Base-by-base conservation (phyloP, 2,888 invertebrate genomes). In the Pseudolycoriella hygida region DNA sequence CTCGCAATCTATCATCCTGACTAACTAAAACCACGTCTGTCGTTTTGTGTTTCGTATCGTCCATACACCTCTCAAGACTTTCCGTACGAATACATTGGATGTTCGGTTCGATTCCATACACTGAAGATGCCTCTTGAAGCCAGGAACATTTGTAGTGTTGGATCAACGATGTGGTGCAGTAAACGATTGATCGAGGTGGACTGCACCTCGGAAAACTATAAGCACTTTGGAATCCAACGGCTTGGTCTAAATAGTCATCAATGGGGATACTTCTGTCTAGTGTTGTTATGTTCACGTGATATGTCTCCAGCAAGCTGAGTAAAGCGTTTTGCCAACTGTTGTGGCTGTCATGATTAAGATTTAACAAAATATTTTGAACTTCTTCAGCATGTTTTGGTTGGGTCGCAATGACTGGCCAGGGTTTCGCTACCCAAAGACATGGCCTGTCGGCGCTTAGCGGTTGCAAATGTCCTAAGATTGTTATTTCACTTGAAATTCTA, bases 131-230 rank as follows among this genome's bases (percentile, higher is more conserved):
- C 52, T 82, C 80, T 47, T 77, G 72, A 55, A 89, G 59, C 76
- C 83, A 82, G 1, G 77, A 72, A 58, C 92, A 92, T 56, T 90
- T 90, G 43, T 74, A 71, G 49, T 74, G 73, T 54, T 82, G 84
- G 0, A 78, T 62, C 12, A 76, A 68, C 0, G 80, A 76, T 0
- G 76, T 74, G 0, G 82, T 77, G 56, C 87, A 87, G 41, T 79
- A 58, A 0, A 68, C 68, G 47, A 76, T 69, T 34, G 73, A 70
- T 40, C 80, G 69, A 0, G 80, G 76, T 0, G 78, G 79, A 57
- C 76, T 73, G 51, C 80, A 80, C 1, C 76, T 77, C 1, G 71
- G 70, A 53, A 77, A 79, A 53, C 77, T 77, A 52, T 78, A 77
- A 0, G 78, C 77, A 45, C 74, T 74, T 37, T 73, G 64, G 53